phyloP scores from a whole-genome alignment of 2,888 invertebrate species.

The Dryadula phaetusa region DNA sequence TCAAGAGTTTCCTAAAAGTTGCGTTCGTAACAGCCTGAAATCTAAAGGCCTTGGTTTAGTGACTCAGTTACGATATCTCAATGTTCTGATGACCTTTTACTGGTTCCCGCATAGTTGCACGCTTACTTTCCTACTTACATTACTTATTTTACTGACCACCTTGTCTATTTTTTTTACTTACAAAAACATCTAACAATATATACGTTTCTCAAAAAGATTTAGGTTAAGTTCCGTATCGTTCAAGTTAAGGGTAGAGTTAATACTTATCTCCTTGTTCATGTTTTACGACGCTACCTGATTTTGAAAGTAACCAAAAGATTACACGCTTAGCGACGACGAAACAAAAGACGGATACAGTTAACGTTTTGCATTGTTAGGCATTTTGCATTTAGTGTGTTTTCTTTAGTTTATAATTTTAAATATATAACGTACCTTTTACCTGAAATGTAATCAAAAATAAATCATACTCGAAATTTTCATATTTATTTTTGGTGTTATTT shows the following conservation, averaged over 20 bases:
- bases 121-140: slow-evolving; percentile 59
- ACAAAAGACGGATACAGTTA: slow-evolving; percentile 35
- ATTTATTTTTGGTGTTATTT: slow-evolving; percentile 16
- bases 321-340: slow-evolving; percentile 21
- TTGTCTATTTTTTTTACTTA: background rate
- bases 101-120: slow-evolving; percentile 65
- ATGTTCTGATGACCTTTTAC: slow-evolving; percentile 80
- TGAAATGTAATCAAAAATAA: background rate
- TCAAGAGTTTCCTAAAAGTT: slow-evolving; percentile 47
- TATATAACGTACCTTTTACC: background rate
- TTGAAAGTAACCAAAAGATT: slow-evolving; percentile 17
- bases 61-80: slow-evolving; percentile 80
- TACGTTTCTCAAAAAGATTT: background rate
- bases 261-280: background rate
- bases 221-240: background rate
- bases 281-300: slow-evolving; percentile 24
- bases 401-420: slow-evolving; percentile 8
- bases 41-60: slow-evolving; percentile 76
- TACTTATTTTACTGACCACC: slow-evolving; percentile 39
- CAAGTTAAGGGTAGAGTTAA: background rate
- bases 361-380: slow-evolving; percentile 2
- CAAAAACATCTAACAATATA: background rate
- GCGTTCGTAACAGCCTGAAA: slow-evolving; percentile 67
- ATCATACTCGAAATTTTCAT: background rate
- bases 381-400: slow-evolving; percentile 20